These are phyloP conservation scores for Cryptomyrus ogoouensis DNA, from an alignment of 2,113 vertebrate genomes.

Conservation along the genomic window DNA sequence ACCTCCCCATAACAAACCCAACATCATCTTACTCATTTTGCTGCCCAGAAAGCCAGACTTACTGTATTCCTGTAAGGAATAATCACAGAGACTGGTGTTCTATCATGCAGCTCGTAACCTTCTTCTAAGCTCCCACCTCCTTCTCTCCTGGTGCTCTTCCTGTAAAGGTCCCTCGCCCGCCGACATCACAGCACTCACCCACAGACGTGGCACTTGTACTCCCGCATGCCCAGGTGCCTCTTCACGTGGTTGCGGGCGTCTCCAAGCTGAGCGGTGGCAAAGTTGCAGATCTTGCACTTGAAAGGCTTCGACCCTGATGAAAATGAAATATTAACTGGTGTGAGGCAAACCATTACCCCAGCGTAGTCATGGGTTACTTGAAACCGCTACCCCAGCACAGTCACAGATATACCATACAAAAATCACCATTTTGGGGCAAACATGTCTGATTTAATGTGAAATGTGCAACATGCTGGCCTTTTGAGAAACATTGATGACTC, in stretches of 20 bases:
- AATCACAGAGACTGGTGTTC: neutral
- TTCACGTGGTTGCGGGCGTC: constrained; percentile 98
- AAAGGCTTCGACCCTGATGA: constrained; percentile 95
- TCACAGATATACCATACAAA: neutral
- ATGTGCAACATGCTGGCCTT: neutral
- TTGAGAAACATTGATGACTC: neutral
- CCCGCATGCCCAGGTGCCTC: constrained; percentile 96
- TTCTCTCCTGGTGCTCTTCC: neutral
- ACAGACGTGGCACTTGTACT: constrained; percentile 97
- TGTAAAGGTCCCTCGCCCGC: neutral
- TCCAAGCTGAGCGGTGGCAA: constrained; percentile 95
- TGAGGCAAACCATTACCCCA: neutral
- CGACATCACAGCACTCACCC: constrained; percentile 76
- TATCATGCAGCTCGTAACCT: neutral
- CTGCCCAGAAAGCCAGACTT: neutral
- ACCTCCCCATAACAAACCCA: neutral
- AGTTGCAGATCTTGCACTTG: constrained; percentile 98
- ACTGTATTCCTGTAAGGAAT: neutral
- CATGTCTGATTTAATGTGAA: neutral
- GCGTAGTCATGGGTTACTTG: neutral
- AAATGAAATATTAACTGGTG: constrained; percentile 21
- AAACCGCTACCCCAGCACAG: neutral
- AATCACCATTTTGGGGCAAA: neutral
- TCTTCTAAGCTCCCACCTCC: neutral
- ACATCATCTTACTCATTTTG: neutral